phyloP scores from a whole-genome alignment of 2,113 vertebrate species.

The Geococcyx californianus region DNA sequence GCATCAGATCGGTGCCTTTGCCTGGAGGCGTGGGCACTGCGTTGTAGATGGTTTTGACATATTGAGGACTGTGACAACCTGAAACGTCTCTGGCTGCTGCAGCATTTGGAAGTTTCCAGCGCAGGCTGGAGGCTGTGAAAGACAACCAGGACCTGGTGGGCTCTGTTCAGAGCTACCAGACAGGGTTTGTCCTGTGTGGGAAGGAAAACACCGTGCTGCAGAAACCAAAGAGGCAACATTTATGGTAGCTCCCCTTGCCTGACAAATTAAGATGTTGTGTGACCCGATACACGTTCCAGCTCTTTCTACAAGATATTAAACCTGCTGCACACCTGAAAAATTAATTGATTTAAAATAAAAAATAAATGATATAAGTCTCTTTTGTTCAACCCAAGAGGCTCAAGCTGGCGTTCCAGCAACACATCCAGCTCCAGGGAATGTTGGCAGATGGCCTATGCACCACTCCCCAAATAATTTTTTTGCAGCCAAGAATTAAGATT shows the following conservation, averaged over 20 bases:
- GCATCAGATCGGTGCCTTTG: not conserved
- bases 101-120: not conserved
- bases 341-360: not conserved
- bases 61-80: not conserved
- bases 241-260: no score
- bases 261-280: not conserved
- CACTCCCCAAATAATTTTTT: not conserved
- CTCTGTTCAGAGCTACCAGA: not conserved
- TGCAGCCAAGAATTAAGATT: not conserved
- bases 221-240: not conserved
- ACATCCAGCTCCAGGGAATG: not conserved
- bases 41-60: not conserved
- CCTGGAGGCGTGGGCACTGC: not conserved
- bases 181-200: accelerated
- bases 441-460: not conserved
- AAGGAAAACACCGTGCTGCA: not conserved
- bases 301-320: not conserved
- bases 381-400: not conserved
- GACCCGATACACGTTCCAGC: not conserved
- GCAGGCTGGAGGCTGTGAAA: not conserved
- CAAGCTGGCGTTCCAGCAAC: not conserved
- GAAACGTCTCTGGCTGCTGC: not conserved
- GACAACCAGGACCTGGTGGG: not conserved
- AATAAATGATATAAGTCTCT: not conserved
- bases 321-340: not conserved